phyloP scores from a whole-genome alignment of 2,888 invertebrate genomes.

The Thumatha senex region DNA sequence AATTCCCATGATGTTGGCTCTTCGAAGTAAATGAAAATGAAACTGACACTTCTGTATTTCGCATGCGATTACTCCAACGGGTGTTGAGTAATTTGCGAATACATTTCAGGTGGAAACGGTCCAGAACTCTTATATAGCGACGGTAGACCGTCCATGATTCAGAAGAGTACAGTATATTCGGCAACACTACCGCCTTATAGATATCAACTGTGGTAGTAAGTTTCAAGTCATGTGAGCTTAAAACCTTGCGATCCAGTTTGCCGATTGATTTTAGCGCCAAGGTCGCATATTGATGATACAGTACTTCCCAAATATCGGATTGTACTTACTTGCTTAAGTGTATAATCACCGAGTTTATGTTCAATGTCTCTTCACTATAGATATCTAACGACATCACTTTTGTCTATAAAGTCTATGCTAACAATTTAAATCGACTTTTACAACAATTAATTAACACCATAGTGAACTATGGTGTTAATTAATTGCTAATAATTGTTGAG shows the following conservation, averaged over 20 bases:
- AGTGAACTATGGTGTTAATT: too few relatives aligned
- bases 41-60: too few relatives aligned
- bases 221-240: slow-evolving; percentile 8
- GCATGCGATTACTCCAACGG: slow-evolving; percentile 6
- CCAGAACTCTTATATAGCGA: slow-evolving; percentile 13
- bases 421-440: too few relatives aligned
- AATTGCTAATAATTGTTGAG: too few relatives aligned
- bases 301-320: slow-evolving; percentile 19
- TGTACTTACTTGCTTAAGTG: not conserved
- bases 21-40: too few relatives aligned
- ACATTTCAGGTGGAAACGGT: slow-evolving; percentile 20
- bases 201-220: too few relatives aligned
- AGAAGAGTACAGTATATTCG: slow-evolving; percentile 15
- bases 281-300: too few relatives aligned
- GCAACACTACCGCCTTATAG: slow-evolving; percentile 18
- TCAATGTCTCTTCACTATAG: not conserved
- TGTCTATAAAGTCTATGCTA: too few relatives aligned
- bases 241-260: slow-evolving; percentile 18
- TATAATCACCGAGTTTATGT: not conserved
- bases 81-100: slow-evolving; percentile 12
- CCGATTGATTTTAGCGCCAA: slow-evolving; percentile 18
- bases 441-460: too few relatives aligned
- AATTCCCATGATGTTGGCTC: not conserved
- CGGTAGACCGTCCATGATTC: slow-evolving; percentile 21
- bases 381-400: not conserved